phyloP scores from a whole-genome alignment of 2,113 vertebrate species.

The Lepus timidus region DNA sequence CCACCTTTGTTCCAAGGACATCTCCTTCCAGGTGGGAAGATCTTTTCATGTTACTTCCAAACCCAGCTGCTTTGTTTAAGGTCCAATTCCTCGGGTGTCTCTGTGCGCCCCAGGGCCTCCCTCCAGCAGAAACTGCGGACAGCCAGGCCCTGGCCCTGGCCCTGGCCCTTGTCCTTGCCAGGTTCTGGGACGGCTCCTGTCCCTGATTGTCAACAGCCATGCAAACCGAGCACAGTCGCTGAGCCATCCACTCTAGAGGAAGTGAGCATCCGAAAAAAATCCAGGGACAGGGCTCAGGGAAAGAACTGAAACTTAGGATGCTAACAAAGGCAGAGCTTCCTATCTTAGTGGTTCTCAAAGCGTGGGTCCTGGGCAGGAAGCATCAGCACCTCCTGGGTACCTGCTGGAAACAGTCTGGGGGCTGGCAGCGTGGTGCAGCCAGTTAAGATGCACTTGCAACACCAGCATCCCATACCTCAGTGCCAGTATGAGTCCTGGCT shows the following conservation, averaged over 20 bases:
- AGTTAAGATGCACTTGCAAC: too few relatives aligned
- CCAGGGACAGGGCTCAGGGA: not conserved
- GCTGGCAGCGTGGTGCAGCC: too few relatives aligned
- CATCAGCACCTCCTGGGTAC: not conserved
- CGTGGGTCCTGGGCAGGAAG: not conserved
- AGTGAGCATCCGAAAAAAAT: not conserved
- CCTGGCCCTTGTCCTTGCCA: not conserved
- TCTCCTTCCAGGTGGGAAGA: not conserved
- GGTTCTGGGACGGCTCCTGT: not conserved
- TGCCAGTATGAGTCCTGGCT: too few relatives aligned
- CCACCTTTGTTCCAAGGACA: constrained; percentile 5
- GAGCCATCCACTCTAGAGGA: not conserved
- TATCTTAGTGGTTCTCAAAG: not conserved
- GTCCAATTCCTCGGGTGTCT: not conserved
- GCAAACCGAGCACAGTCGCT: not conserved
- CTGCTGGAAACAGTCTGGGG: not conserved
- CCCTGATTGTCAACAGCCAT: not conserved
- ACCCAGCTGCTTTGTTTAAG: not conserved
- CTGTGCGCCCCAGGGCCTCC: not conserved
- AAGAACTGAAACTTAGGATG: not conserved
- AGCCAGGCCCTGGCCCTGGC: not conserved
- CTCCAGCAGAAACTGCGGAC: not conserved
- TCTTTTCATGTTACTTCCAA: not conserved
- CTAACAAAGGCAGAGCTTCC: not conserved
- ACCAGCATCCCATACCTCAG: too few relatives aligned